Conservation (phyloP, 2,113 vertebrate species). For the Sprattus sprattus region DNA sequence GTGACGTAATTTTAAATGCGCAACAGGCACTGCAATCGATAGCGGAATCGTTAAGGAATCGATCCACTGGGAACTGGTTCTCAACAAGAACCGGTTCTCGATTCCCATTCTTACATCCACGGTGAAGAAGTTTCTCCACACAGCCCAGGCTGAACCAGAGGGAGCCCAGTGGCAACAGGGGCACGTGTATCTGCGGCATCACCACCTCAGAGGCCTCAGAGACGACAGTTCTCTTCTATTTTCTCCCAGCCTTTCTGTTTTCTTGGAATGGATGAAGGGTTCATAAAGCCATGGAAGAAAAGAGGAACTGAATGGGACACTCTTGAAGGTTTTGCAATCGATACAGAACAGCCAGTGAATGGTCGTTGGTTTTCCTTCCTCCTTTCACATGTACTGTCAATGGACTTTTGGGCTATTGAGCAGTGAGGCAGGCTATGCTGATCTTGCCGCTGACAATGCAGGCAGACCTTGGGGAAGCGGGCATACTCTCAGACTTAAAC, state of each 20-base stretch:
- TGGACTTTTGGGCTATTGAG: not conserved
- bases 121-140: too few relatives aligned
- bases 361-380: not conserved
- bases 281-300: not conserved
- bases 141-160: not conserved
- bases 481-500: not conserved
- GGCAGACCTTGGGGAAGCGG: conserved; percentile 37
- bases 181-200: not conserved
- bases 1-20: too few relatives aligned
- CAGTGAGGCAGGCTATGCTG: not conserved
- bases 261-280: not conserved
- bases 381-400: not conserved
- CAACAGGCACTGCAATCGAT: too few relatives aligned
- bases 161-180: not conserved
- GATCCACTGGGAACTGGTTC: too few relatives aligned
- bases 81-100: too few relatives aligned
- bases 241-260: not conserved
- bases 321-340: not conserved
- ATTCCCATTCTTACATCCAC: too few relatives aligned
- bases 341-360: not conserved
- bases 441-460: not conserved
- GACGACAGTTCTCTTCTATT: not conserved
- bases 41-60: too few relatives aligned
- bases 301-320: not conserved
- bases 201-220: not conserved